Evolutionary conservation across 1,140 invertebrate species (phyloP), one percentile per base, ranked within the genome.

Genomic region (Aplysia californica): DNA sequence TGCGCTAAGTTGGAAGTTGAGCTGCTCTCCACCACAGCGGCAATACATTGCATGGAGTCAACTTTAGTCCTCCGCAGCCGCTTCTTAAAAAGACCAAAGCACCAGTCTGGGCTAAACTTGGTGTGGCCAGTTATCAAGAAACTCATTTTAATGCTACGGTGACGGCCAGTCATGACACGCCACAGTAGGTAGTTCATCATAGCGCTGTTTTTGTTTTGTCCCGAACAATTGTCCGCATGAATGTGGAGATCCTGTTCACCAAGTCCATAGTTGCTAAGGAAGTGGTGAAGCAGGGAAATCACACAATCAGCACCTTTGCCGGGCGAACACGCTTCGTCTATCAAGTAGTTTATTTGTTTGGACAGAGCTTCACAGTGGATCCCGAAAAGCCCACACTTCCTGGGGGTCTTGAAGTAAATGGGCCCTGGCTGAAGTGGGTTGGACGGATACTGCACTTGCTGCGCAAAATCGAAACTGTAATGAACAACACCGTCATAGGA

Each of bases 351-450:
- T 1, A 76, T 31, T 50, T 71, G 66, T 55, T 76, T 4, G 20
- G 44, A 10, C 33, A 75, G 38, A 18, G 71, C 80, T 69, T 83
- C 80, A 66, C 79, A 73, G 56, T 55, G 69, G 10, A 82, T 44
- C 23, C 82, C 83, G 80, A 84, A 85, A 2, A 79, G 26, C 2
- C 77, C 74, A 68, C 78, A 81, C 69, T 84, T 85, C 26, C 80
- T n/a, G 38, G 84, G 81, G 0, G 79, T 81, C 26, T 78, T 68
- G 64, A 83, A 84, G 35, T 80, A 84, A 3, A 85, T 55, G 10
- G 83, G 81, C 2, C 84, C 81, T 18, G 80, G 82, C 56, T 85
- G 83, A 10, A 80, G 66, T 18, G 81, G 69, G 64, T 82, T 61
- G 55, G 50, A 70, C 3, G 83, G 81, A 20, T 77, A 82, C 55